These are phyloP conservation scores for Micrasema longulum DNA, from an alignment of 1,140 invertebrate species.

Conservation along the genomic window DNA sequence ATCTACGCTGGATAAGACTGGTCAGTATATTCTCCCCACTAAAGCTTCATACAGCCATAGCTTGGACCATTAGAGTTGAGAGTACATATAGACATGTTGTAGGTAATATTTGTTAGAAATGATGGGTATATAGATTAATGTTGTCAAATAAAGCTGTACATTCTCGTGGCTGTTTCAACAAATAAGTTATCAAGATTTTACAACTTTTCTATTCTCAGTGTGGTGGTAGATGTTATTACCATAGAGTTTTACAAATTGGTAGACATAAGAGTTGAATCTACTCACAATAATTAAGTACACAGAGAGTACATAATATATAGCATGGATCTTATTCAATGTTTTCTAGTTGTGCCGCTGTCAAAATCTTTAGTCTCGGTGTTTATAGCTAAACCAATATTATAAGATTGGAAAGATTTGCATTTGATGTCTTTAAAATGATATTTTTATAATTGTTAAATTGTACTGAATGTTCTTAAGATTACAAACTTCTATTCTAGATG, in stretches of 20 bases:
- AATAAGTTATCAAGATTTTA: neutral
- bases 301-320: neutral
- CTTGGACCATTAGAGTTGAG: too few species aligned
- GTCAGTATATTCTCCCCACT: too few species aligned
- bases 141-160: too few species aligned
- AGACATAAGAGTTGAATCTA: neutral
- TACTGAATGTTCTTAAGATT: slow-evolving; percentile 55
- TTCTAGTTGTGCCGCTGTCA: slow-evolving; percentile 30
- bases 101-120: too few species aligned
- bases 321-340: slow-evolving; percentile 14
- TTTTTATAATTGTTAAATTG: slow-evolving; percentile 56
- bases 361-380: slow-evolving; percentile 40
- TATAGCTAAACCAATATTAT: slow-evolving; percentile 31
- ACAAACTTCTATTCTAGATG: slow-evolving; percentile 51
- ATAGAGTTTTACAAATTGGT: neutral
- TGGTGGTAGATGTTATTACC: neutral
- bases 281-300: slow-evolving; percentile 22
- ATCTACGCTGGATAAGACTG: too few species aligned
- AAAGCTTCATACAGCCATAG: too few species aligned
- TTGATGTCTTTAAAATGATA: slow-evolving; percentile 56
- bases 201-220: slow-evolving; percentile 19
- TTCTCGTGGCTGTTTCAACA: too few species aligned
- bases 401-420: slow-evolving; percentile 46
- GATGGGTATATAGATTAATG: too few species aligned
- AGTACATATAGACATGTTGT: too few species aligned